Conservation (phyloP, 2,888 invertebrate species). For the Dryobotodes eremita region DNA sequence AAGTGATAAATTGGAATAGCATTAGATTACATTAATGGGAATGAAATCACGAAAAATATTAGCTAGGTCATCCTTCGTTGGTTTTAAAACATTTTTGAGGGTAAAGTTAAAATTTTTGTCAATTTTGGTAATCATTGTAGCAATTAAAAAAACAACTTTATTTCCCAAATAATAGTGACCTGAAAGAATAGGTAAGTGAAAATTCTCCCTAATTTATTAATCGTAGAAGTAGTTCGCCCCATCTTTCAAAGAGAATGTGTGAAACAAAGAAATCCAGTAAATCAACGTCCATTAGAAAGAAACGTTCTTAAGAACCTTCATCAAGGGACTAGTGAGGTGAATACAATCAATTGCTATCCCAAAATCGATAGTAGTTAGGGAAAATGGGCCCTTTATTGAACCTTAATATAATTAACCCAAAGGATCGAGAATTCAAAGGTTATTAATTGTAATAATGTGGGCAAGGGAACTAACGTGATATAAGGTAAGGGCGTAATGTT, state of each 20-base stretch:
- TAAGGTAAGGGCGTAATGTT: constrained; percentile 9
- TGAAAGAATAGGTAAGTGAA: background rate
- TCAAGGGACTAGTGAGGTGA: constrained; percentile 56
- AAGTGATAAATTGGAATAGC: background rate
- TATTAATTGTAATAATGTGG: constrained; percentile 57
- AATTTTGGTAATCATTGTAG: background rate
- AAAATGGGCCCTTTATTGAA: constrained; percentile 54
- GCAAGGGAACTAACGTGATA: constrained; percentile 27
- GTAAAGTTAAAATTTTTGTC: background rate
- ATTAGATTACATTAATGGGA: background rate
- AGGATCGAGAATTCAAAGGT: constrained; percentile 58
- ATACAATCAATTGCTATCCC: constrained; percentile 57
- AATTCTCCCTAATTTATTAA: background rate
- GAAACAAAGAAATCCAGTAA: constrained; percentile 52
- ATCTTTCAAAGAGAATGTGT: constrained; percentile 26
- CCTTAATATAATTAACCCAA: constrained; percentile 54
- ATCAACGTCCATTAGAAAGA: constrained; percentile 45
- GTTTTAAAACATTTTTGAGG: background rate
- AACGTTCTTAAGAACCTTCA: constrained; percentile 49
- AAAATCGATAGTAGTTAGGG: constrained; percentile 54
- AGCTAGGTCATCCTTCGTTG: background rate
- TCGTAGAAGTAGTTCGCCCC: background rate
- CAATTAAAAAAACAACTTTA: background rate
- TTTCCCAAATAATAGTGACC: background rate
- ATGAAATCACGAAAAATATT: background rate